Base-by-base conservation (phyloP, 2,113 vertebrate species). In the Prietella phreatophila region DNA sequence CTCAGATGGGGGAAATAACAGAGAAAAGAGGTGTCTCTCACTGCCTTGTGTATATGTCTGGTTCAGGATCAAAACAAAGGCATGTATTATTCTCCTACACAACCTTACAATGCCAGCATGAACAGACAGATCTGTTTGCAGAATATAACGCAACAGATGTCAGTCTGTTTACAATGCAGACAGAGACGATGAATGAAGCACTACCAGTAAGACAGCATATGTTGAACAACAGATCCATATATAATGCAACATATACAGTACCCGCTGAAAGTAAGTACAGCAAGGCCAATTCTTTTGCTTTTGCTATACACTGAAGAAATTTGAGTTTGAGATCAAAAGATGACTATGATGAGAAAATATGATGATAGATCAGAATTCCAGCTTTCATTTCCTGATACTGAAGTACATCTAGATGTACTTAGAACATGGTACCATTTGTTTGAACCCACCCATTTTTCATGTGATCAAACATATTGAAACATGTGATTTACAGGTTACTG, bases 151-250 rank as follows among this genome's bases (percentile, higher is more conserved):
- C 39, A 73, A 83, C 86, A 87, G 80, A 87, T 87, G 86, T 83
- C 55, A 15, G 50, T 39, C 55, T 87, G 55, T 87, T 82, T 87
- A 82, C 86, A 50, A 63, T 83, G 65, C 65, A 83, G 36, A 82
- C 65, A 58, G 33, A 33, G 60, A 14, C 2, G 58, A 61, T 82
- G 56, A 82, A 39, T 82, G 56, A 82, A 61, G 56, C 33, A 15
- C 80, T 17, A 42, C 7, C 25, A n/a, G 15, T 78, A 14, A n/a
- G 42, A 42, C 76, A 69, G 61, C 78, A 56, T 86, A 47, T 81
- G 76, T 6, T 56, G 7, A 82, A 82, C 56, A 5, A 61, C 80
- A 39, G 22, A 60, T 25, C 1, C 19, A 58, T 36, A 79, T 60
- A 22, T 82, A 82, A 58, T 36, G 53, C 30, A 61, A 39, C 58